Conservation (phyloP, 2,888 invertebrate species). For the Corbicula japonica region DNA sequence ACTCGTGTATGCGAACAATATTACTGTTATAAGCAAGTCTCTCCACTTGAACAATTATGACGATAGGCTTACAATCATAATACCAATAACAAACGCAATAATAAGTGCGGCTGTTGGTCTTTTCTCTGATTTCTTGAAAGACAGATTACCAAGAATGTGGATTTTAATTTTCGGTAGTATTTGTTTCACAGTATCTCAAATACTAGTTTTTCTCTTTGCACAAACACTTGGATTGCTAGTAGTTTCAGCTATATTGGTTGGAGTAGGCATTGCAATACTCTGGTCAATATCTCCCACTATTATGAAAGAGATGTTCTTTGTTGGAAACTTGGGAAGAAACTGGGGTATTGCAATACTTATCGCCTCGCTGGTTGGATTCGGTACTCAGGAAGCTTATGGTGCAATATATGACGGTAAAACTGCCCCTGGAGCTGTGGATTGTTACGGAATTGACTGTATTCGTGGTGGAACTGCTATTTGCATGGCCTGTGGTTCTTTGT, state of each 20-base stretch:
- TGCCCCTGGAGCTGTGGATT: constrained; percentile 18
- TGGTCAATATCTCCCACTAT: constrained; percentile 68
- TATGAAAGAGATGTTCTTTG: constrained; percentile 66
- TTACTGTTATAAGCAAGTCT: constrained; percentile 63
- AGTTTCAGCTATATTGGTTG: constrained; percentile 63
- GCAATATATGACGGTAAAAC: constrained; percentile 63
- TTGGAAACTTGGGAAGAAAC: constrained; percentile 67
- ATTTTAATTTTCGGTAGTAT: constrained; percentile 51
- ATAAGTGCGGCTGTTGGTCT: constrained; percentile 61
- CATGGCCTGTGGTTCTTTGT: constrained; percentile 40
- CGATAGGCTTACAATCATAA: constrained; percentile 56
- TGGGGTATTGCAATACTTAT: constrained; percentile 71
- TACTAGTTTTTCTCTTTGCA: constrained; percentile 52
- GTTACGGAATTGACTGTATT: constrained; percentile 66
- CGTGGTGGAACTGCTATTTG: constrained; percentile 54
- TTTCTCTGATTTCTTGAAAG: constrained; percentile 64
- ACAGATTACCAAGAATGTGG: constrained; percentile 56
- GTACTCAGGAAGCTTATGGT: constrained; percentile 63
- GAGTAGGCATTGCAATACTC: constrained; percentile 58
- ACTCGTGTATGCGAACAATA: constrained; percentile 65
- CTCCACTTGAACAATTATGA: constrained; percentile 50
- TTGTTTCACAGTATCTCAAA: constrained; percentile 44
- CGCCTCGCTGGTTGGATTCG: constrained; percentile 60
- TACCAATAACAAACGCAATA: constrained; percentile 66
- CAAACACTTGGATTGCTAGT: constrained; percentile 45